Conservation (phyloP, 2,888 invertebrate species). For the Cryptocephalus moraei region DNA sequence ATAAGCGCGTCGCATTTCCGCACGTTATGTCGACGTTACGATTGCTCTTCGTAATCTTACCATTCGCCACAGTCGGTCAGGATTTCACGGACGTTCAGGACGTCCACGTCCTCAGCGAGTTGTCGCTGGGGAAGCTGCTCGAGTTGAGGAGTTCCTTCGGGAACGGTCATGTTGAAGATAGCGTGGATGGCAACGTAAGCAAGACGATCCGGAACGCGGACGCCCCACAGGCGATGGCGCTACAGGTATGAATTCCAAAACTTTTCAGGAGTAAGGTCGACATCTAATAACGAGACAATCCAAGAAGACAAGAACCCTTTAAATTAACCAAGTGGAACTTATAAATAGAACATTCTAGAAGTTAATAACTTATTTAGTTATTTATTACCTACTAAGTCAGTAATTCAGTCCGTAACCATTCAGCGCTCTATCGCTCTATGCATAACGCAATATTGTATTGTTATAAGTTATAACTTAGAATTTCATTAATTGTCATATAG, state of each 20-base stretch:
- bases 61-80: slow-evolving; percentile 12
- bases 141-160: slow-evolving; percentile 45
- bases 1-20: too few species aligned
- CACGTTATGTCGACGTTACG: background rate
- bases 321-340: too few species aligned
- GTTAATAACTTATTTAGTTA: too few species aligned
- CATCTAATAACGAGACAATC: too few species aligned
- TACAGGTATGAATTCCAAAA: slow-evolving; percentile 12
- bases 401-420: too few species aligned
- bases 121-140: slow-evolving; percentile 61
- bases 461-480: too few species aligned
- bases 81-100: slow-evolving; percentile 26
- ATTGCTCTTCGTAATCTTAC: background rate
- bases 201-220: slow-evolving; percentile 6
- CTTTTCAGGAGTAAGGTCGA: background rate
- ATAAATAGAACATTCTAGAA: too few species aligned
- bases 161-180: slow-evolving; percentile 3
- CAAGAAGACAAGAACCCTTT: too few species aligned
- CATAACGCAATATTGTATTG: too few species aligned
- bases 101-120: slow-evolving; percentile 51
- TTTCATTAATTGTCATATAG: too few species aligned
- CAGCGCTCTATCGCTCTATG: too few species aligned
- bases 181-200: slow-evolving; percentile 1
- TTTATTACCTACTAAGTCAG: too few species aligned
- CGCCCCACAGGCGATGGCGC: slow-evolving; percentile 27